Conservation (phyloP, 2,888 invertebrate species). For the Acrobasis repandana region DNA sequence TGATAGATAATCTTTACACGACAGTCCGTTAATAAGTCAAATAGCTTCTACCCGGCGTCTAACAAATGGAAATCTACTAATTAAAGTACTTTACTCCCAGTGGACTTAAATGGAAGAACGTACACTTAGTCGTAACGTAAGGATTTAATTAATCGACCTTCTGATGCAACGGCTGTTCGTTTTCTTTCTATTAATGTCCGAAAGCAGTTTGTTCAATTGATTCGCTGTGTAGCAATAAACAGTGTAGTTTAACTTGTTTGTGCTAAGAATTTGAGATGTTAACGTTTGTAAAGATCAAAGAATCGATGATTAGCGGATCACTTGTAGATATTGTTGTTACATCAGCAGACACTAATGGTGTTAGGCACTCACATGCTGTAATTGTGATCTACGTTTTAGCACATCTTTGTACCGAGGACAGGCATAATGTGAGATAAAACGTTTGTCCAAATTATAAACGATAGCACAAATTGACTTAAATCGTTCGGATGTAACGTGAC, state of each 20-base stretch:
- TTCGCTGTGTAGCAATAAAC: constrained; percentile 68
- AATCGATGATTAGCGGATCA: constrained; percentile 70
- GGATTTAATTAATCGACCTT: constrained; percentile 74
- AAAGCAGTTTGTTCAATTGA: constrained; percentile 73
- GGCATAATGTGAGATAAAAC: constrained; percentile 31
- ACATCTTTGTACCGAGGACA: constrained; percentile 62
- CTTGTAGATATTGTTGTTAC: constrained; percentile 68
- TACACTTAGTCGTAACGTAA: constrained; percentile 56
- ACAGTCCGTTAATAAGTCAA: constrained; percentile 63
- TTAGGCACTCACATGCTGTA: constrained; percentile 52
- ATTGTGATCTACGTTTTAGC: constrained; percentile 71
- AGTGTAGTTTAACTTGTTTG: constrained; percentile 63
- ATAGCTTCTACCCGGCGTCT: constrained; percentile 74
- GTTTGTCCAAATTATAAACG: constrained; percentile 31
- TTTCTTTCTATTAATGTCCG: constrained; percentile 68
- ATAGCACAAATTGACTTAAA: constrained; percentile 42
- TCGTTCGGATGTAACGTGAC: constrained; percentile 48
- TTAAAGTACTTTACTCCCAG: constrained; percentile 68
- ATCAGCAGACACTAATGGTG: constrained; percentile 66
- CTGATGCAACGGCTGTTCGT: constrained; percentile 66
- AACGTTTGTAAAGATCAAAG: constrained; percentile 67
- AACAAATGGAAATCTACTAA: constrained; percentile 77
- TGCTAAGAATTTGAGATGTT: constrained; percentile 71
- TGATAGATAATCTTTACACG: constrained; percentile 40
- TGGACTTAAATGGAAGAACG: constrained; percentile 66